Conservation (phyloP, 2,888 invertebrate species). For the Rhopalosiphum nymphaeae region DNA sequence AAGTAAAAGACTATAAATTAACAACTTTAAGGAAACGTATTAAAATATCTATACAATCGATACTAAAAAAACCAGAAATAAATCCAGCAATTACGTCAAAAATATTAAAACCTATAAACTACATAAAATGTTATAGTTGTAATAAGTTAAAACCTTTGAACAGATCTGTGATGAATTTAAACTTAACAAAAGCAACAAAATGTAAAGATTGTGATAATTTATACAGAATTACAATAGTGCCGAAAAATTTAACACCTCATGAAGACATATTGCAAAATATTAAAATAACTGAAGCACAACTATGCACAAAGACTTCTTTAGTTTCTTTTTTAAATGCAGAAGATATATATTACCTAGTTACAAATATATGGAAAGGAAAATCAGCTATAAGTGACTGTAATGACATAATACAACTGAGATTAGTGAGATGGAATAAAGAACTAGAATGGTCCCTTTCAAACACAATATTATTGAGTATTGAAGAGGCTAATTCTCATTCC, state of each 20-base stretch:
- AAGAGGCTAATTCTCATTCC: slow-evolving; percentile 47
- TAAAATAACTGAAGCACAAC: neutral
- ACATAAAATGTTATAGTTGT: slow-evolving; percentile 40
- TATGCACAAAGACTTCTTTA: neutral
- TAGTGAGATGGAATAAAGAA: slow-evolving; percentile 39
- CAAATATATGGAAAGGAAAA: slow-evolving; percentile 53
- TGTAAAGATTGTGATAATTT: slow-evolving; percentile 43
- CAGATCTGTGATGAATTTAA: neutral
- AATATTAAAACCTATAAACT: neutral
- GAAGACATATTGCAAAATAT: slow-evolving; percentile 76
- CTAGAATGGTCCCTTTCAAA: slow-evolving; percentile 58
- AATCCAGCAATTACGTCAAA: slow-evolving; percentile 21
- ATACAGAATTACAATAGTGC: slow-evolving; percentile 68
- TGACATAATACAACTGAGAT: slow-evolving; percentile 15
- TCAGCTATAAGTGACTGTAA: slow-evolving; percentile 49
- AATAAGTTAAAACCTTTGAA: slow-evolving; percentile 20
- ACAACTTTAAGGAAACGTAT: slow-evolving; percentile 38
- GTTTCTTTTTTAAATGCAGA: neutral
- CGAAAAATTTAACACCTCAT: slow-evolving; percentile 77
- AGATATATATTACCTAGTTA: slow-evolving; percentile 58
- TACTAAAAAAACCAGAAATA: slow-evolving; percentile 33
- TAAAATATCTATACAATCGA: slow-evolving; percentile 17
- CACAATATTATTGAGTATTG: slow-evolving; percentile 54
- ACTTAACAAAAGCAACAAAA: slow-evolving; percentile 13
- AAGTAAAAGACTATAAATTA: neutral